phyloP scores from a whole-genome alignment of 2,888 invertebrate genomes.

The Bimastos eiseni region DNA sequence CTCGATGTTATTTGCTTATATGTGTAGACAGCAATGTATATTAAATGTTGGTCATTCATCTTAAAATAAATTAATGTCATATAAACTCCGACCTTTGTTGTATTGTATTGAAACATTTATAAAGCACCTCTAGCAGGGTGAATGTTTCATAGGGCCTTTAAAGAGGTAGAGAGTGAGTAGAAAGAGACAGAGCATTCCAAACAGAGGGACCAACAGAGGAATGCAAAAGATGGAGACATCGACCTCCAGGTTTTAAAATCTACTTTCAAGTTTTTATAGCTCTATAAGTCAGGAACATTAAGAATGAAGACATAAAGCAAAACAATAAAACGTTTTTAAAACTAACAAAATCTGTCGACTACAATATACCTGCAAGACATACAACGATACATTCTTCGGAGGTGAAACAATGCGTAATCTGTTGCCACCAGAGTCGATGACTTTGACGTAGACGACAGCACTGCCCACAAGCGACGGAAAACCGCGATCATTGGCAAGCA shows the following conservation, averaged over 20 bases:
- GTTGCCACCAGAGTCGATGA: slow-evolving; percentile 20
- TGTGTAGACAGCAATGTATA: no score
- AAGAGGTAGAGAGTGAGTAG: no score
- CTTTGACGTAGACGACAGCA: neutral
- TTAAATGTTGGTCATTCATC: neutral
- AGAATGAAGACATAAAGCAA: neutral
- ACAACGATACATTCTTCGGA: neutral
- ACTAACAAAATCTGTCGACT: neutral
- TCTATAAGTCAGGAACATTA: neutral
- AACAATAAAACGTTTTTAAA: neutral
- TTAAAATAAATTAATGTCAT: neutral
- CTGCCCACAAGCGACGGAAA: neutral
- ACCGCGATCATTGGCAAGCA: neutral
- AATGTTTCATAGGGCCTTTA: no score
- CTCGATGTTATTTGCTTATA: no score
- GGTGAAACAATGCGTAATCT: slow-evolving; percentile 16
- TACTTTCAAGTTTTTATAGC: neutral
- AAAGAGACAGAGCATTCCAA: no score
- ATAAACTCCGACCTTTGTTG: neutral
- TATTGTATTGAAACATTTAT: no score
- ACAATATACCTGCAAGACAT: slow-evolving; percentile 17
- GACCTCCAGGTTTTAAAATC: no score
- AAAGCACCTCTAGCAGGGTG: no score
- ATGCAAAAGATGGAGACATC: no score
- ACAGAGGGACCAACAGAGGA: no score